phyloP scores from a whole-genome alignment of 2,113 vertebrate genomes.

The Gobius niger region DNA sequence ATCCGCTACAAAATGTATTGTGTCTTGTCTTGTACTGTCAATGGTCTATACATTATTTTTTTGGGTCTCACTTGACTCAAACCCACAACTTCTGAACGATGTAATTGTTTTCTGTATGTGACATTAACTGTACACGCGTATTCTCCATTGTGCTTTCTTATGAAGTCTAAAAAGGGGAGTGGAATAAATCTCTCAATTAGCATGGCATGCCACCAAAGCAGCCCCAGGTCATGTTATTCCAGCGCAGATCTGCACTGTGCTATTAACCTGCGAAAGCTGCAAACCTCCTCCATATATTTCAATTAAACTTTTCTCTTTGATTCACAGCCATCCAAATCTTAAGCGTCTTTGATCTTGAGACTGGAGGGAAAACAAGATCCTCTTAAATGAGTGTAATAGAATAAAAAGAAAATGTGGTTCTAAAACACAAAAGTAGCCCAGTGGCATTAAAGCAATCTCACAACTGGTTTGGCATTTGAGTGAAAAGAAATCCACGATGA shows the following conservation, averaged over 20 bases:
- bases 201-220: neutral
- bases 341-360: constrained; percentile 68
- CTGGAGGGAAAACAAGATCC: constrained; percentile 57
- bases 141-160: neutral
- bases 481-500: constrained; percentile 77
- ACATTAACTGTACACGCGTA: neutral
- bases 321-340: constrained; percentile 59
- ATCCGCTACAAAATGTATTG: too few relatives aligned
- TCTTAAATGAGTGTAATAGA: constrained; percentile 33
- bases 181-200: neutral
- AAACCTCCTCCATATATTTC: constrained; percentile 61
- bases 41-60: too few relatives aligned
- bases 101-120: neutral
- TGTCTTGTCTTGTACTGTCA: too few relatives aligned
- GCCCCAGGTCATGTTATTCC: constrained; percentile 6
- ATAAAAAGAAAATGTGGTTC: constrained; percentile 52
- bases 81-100: neutral
- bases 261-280: constrained; percentile 23
- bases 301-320: constrained; percentile 69
- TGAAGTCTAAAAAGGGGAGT: neutral
- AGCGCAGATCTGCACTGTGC: constrained; percentile 50
- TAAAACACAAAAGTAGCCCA: constrained; percentile 43
- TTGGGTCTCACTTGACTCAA: too few relatives aligned
- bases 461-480: constrained; percentile 48
- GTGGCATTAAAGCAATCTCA: constrained; percentile 52